Evolutionary conservation across 2,797 vertebrate species (phyloP), one percentile per base, ranked within the genome.

Genomic region (Myotis planiceps): DNA sequence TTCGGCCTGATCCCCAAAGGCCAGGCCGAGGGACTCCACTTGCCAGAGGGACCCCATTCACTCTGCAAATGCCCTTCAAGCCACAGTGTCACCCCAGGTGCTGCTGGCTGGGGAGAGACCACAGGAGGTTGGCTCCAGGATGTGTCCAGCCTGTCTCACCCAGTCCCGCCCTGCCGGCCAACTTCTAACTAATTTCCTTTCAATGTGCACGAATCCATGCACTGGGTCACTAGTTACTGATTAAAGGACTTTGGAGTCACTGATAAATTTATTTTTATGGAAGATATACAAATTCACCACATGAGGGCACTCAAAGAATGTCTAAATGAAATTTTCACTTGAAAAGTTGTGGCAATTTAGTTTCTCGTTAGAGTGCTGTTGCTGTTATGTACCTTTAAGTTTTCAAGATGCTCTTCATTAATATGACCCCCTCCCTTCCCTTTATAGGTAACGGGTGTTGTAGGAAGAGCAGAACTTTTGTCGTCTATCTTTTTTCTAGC

Each of bases 401-500:
- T 90, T 95, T 84, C n/a, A 75, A 25, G 63, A 14, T 68, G 39
- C 29, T 95, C n/a, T 58, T 32, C 8, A 89, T 83, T 96, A 94
- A 89, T 95, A 72, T 65, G 66, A n/a, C 14, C 32, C 27, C 25
- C 23, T 3, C n/a, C 16, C 94, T 92, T 79, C 83, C 19, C 83
- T 79, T 93, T 97, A 78, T 97, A 99, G 99, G 99, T 99, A 92
- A 99, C 99, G 65, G 99, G 99, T 90, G 99, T 99, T 58, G 99
- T 99, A 60, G 99, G 99, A 94, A 99, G 99, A 99, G 99, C 99
- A 93, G 99, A 99, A 96, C 99, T 99, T 86, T 98, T 99, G 29
- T 99, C 99, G 32, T 99, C 99, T n/a, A 99, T 99, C 94, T 99
- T 99, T 97, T 99, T 99, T 60, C 97, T 99, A 97, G 99, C 99